Evolutionary conservation across 2,888 invertebrate genomes (phyloP).

Genomic region (Hybos culiciformis): DNA sequence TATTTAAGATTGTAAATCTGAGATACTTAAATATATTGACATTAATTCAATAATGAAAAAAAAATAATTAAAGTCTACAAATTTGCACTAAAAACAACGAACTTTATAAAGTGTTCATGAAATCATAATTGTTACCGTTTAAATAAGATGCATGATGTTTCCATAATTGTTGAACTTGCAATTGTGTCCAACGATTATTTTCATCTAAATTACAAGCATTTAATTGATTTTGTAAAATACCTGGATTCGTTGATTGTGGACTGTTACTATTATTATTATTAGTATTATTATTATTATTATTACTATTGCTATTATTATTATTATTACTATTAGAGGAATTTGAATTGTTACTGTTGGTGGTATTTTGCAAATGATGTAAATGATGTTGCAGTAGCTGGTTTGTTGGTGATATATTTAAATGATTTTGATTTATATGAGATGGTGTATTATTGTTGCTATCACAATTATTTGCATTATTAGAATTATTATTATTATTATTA

Average conservation of each 20-base stretch:
- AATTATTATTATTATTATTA: conserved; percentile 11
- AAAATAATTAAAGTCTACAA: no score
- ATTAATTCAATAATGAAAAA: no score
- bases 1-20: no score
- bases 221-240: conserved; percentile 17
- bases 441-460: conserved; percentile 4
- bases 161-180: conserved; percentile 36
- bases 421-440: conserved; percentile 8
- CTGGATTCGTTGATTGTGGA: conserved; percentile 21
- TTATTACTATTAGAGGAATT: conserved; percentile 10
- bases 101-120: no score
- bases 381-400: no score
- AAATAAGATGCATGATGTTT: conserved; percentile 36
- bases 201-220: conserved; percentile 22
- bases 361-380: no score
- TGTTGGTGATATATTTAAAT: conserved; percentile 12
- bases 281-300: conserved; percentile 20
- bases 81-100: no score
- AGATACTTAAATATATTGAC: no score
- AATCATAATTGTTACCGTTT: no score
- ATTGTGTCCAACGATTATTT: conserved; percentile 36
- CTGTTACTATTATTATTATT: conserved; percentile 14
- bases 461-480: conserved; percentile 12
- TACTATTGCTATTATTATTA: conserved; percentile 20
- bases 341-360: conserved; percentile 14